Conservation (phyloP, 2,888 invertebrate species). For the Tribolium freemani region DNA sequence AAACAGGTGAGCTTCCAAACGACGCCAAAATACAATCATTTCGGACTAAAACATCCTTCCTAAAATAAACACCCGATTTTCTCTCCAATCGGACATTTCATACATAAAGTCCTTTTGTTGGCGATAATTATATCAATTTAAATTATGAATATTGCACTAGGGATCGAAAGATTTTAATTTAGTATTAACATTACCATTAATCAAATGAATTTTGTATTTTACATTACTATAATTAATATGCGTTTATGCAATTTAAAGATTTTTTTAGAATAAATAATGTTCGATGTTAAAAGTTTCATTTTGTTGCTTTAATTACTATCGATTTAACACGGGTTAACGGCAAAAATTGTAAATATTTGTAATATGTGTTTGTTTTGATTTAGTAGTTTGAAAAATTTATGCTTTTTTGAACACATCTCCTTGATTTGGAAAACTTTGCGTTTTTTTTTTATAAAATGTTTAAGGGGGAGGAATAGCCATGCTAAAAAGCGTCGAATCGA, state of each 20-base stretch:
- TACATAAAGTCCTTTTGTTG: not conserved
- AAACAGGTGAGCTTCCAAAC: slow-evolving; percentile 20
- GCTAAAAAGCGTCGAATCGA: too few relatives aligned
- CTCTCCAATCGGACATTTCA: not conserved
- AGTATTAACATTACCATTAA: not conserved
- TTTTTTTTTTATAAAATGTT: too few relatives aligned
- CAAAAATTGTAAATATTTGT: too few relatives aligned
- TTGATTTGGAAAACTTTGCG: too few relatives aligned
- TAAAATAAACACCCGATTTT: not conserved
- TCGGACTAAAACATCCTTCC: not conserved
- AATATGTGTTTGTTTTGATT: too few relatives aligned
- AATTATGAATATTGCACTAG: not conserved
- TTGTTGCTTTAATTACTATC: too few relatives aligned
- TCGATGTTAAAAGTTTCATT: too few relatives aligned
- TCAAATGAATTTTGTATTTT: not conserved
- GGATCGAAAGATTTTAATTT: not conserved
- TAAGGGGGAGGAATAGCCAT: too few relatives aligned
- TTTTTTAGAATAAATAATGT: not conserved
- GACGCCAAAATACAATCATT: slow-evolving; percentile 4
- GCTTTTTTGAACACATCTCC: too few relatives aligned
- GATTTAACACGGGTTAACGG: too few relatives aligned
- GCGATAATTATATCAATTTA: not conserved
- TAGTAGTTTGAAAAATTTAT: too few relatives aligned
- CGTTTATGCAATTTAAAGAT: not conserved
- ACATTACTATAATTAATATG: not conserved